These are phyloP conservation scores for Onthophagus sagittarius DNA, from an alignment of 2,888 invertebrate genomes.

Conservation along the genomic window DNA sequence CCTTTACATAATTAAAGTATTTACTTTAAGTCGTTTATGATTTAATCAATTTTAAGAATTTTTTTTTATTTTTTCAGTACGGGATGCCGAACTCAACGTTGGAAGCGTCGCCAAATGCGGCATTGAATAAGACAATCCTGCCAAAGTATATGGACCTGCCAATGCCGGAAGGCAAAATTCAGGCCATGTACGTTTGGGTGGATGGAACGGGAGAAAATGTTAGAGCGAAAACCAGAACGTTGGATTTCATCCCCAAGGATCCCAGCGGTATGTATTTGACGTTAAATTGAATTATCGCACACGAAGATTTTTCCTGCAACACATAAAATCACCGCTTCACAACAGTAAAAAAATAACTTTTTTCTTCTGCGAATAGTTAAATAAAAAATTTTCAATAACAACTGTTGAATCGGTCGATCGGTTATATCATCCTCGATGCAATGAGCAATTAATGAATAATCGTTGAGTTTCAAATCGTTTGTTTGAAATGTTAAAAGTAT, in stretches of 20 bases:
- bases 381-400: too few relatives aligned
- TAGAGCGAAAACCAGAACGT: conserved; percentile 83
- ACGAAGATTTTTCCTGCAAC: too few relatives aligned
- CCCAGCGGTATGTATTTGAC: conserved; percentile 61
- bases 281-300: background rate
- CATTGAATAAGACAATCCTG: conserved; percentile 70
- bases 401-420: too few relatives aligned
- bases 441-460: background rate
- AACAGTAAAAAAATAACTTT: too few relatives aligned
- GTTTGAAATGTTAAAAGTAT: background rate
- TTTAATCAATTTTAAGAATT: background rate
- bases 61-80: conserved; percentile 1
- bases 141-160: conserved; percentile 73
- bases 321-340: too few relatives aligned
- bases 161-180: conserved; percentile 69
- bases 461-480: background rate
- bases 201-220: conserved; percentile 87
- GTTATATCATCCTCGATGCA: background rate
- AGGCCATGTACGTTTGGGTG: conserved; percentile 92
- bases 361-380: too few relatives aligned
- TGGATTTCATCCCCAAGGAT: conserved; percentile 73
- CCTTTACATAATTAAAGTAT: too few relatives aligned
- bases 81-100: conserved; percentile 52
- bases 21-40: background rate
- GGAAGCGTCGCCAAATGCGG: conserved; percentile 78